Evolutionary conservation across 2,888 invertebrate genomes (phyloP), one percentile per base, ranked within the genome.

Genomic region (Pseudococcus viburni): DNA sequence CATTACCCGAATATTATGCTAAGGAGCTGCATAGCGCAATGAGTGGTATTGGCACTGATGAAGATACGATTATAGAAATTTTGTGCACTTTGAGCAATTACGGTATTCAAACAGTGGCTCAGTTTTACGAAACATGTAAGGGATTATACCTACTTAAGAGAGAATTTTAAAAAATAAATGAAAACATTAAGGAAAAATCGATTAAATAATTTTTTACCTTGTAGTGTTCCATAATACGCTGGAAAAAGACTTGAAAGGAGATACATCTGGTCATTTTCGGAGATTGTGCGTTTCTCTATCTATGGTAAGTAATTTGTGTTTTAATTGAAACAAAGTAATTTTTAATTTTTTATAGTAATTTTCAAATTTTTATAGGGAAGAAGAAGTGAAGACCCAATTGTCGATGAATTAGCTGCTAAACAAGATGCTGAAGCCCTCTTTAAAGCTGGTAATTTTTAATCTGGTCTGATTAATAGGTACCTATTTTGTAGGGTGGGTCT

Each of bases 221-320:
- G 9, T 19, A 83, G 39, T 83, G 46, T 83, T 83, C 33, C 80
- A 83, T 19, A 42, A 83, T 92, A 92, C 94, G 89, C 92, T 98
- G 90, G 98, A 98, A 91, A 94, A 94, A 9, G 97, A 97, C 91
- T 93, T 98, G 90, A 96, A 96, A 91, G 96, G 96, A 86, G 99
- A 99, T 92, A 98, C 98, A 9, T 97, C 97, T 15, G 98, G 98
- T n/a, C 96, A 97, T 92, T 99, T 99, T 93, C 96, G 96, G 92
- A 94, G 97, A 89, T 93, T 99, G 85, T 94, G 98, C 90, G 96
- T 98, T 33, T 97, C 98, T 0, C 93, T 97, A 86, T 95, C 95
- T 90, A 95, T 96, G 93, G 92, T 91, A 90, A 86, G 86, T 8
- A 55, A n/a, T n/a, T 80, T 55, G 39, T 77, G 77, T 64, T n/a